Evolutionary conservation across 2,113 vertebrate genomes (phyloP).

Genomic region (Capricornis sumatraensis): DNA sequence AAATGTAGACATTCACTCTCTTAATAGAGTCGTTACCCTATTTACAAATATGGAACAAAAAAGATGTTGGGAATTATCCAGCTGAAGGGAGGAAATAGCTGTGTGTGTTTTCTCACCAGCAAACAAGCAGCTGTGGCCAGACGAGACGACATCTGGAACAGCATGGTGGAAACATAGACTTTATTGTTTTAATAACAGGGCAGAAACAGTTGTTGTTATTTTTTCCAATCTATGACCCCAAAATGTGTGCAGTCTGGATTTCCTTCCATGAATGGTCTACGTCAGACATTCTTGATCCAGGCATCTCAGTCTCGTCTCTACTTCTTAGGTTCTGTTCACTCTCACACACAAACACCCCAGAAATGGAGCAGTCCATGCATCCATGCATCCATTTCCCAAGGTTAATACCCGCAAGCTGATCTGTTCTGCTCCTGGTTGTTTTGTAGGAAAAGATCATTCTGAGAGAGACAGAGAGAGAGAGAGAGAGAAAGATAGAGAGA

Average conservation of each 20-base stretch:
- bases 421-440: not conserved
- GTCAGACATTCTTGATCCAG: not conserved
- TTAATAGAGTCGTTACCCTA: not conserved
- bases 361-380: not conserved
- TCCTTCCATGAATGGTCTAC: not conserved
- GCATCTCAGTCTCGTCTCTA: not conserved
- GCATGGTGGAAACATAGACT: not conserved
- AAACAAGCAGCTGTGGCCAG: not conserved
- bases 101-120: not conserved
- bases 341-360: not conserved
- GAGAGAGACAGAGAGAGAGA: too few relatives aligned
- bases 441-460: not conserved
- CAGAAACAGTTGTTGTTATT: not conserved
- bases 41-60: conserved; percentile 41
- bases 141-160: not conserved
- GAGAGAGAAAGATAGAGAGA: too few relatives aligned
- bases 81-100: not conserved
- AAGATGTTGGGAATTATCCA: not conserved
- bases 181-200: not conserved
- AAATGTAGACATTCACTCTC: not conserved
- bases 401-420: not conserved
- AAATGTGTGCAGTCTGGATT: not conserved
- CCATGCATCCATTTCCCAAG: not conserved
- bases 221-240: not conserved
- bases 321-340: not conserved